These are phyloP conservation scores for Bos taurus DNA, from an alignment of 2,113 vertebrate species.

Conservation along the genomic window DNA sequence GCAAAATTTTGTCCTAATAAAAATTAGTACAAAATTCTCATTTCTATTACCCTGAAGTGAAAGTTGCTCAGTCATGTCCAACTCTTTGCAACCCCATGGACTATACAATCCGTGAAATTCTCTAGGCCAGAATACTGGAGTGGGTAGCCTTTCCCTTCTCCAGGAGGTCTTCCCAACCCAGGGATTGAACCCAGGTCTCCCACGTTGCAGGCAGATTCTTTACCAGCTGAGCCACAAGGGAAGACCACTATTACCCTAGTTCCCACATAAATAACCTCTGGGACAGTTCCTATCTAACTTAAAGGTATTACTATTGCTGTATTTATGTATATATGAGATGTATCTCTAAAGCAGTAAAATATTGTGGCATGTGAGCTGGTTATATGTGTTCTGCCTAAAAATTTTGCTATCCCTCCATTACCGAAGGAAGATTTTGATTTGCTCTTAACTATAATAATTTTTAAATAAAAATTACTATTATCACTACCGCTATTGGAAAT, in stretches of 20 bases:
- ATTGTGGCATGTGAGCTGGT: neutral
- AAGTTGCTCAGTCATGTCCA: neutral
- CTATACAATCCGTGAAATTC: neutral
- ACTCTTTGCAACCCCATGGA: neutral
- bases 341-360: neutral
- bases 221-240: neutral
- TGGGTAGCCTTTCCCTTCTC: neutral
- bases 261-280: neutral
- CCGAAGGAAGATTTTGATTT: neutral
- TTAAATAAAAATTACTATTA: neutral
- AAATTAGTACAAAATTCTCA: slow-evolving; percentile 7
- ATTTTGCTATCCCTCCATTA: neutral
- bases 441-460: neutral
- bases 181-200: neutral
- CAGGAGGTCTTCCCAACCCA: neutral
- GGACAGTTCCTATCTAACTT: neutral
- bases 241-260: neutral
- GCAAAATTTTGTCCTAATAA: slow-evolving; percentile 24
- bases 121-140: neutral
- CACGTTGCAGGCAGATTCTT: neutral
- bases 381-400: neutral
- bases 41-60: neutral
- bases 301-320: neutral
- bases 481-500: neutral
- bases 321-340: neutral